These are phyloP conservation scores for Drosophila infuscata DNA, from an alignment of 2,888 invertebrate species.

Conservation along the genomic window DNA sequence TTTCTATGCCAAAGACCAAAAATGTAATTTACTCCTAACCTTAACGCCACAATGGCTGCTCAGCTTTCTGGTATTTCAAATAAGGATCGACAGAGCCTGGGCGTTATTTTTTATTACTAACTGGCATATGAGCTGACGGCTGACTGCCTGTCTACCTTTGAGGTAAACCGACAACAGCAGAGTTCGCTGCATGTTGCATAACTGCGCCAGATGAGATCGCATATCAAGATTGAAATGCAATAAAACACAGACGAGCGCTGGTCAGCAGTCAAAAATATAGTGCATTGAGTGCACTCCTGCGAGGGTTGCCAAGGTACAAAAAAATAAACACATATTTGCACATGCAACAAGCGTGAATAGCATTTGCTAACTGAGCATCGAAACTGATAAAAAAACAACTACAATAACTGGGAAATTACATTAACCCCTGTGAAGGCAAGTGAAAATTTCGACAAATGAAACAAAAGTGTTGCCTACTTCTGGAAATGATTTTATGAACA, in stretches of 20 bases:
- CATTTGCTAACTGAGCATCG: neutral
- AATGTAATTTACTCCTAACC: constrained; percentile 57
- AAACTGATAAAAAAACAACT: no score
- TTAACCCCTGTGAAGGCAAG: neutral
- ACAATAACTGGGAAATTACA: neutral
- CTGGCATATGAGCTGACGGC: constrained; percentile 55
- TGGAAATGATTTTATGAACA: neutral
- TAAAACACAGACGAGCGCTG: constrained; percentile 48
- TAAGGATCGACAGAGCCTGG: constrained; percentile 15
- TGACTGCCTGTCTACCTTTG: neutral
- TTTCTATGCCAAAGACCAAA: constrained; percentile 18
- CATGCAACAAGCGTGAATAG: neutral
- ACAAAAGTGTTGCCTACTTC: neutral
- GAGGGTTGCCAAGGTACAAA: constrained; percentile 22
- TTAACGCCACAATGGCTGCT: constrained; percentile 22
- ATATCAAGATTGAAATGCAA: constrained; percentile 71
- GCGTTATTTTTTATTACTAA: constrained; percentile 53
- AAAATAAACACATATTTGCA: neutral
- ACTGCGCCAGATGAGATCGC: constrained; percentile 53
- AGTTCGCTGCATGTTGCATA: constrained; percentile 18
- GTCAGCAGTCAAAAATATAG: constrained; percentile 44
- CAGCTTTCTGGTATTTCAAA: constrained; percentile 37
- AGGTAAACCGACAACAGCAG: constrained; percentile 37
- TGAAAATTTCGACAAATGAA: neutral
- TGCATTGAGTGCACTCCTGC: constrained; percentile 3